A percentile compares a stretch with the other conserved stretches of the same genome.
These are phyloP conservation scores for Archocentrus centrarchus DNA, from an alignment of 2,113 vertebrate species.

Conservation along the genomic window DNA sequence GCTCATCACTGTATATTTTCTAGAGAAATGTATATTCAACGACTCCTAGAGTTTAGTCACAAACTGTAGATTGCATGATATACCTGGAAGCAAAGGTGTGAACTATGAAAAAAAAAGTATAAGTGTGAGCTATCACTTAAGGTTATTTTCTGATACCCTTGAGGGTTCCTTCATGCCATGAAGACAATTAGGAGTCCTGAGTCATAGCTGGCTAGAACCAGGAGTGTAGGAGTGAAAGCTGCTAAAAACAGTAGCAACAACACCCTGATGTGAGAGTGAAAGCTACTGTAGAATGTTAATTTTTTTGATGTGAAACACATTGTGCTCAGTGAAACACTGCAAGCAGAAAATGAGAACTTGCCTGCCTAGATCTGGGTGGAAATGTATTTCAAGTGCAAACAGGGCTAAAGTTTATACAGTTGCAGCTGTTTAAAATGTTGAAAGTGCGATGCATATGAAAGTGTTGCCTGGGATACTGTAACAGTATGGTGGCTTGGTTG, in stretches of 20 bases:
- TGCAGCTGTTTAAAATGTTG: neutral
- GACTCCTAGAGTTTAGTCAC: neutral
- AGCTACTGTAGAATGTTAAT: constrained; percentile 63
- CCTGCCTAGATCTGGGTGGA: constrained; percentile 9
- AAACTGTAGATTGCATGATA: constrained; percentile 26
- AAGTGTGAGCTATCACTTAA: constrained; percentile 53
- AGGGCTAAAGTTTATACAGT: constrained; percentile 4
- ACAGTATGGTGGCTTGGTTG: constrained; percentile 24
- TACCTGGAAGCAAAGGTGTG: constrained; percentile 28
- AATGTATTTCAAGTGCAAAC: constrained; percentile 37
- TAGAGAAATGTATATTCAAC: neutral
- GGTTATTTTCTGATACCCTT: constrained; percentile 69
- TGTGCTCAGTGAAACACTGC: constrained; percentile 26
- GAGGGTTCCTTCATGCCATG: constrained; percentile 59
- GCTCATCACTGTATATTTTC: neutral
- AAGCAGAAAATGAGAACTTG: constrained; percentile 16
- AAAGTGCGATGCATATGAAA: constrained; percentile 18
- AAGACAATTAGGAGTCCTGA: constrained; percentile 74
- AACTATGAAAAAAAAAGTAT: constrained; percentile 26
- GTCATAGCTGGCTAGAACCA: constrained; percentile 68
- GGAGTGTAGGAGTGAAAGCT: constrained; percentile 72
- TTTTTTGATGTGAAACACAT: constrained; percentile 26
- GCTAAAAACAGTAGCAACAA: constrained; percentile 73
- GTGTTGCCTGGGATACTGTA: constrained; percentile 48
- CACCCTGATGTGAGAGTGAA: constrained; percentile 66